These are phyloP conservation scores for Panopea generosa DNA, from an alignment of 2,888 invertebrate species.

Conservation along the genomic window DNA sequence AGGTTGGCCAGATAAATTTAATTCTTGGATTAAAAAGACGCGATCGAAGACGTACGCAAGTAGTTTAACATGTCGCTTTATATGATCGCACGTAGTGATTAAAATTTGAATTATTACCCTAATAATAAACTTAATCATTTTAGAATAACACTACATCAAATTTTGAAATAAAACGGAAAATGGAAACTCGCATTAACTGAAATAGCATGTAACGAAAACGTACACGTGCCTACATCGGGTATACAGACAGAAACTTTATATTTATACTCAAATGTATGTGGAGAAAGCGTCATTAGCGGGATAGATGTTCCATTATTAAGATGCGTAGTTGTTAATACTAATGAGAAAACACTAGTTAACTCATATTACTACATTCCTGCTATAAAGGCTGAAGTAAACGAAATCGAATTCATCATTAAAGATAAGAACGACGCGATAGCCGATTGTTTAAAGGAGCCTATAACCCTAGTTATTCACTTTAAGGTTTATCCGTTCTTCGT, in stretches of 20 bases:
- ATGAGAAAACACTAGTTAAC: too few relatives aligned
- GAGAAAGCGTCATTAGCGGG: not conserved
- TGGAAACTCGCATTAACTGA: constrained; percentile 21
- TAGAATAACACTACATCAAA: constrained; percentile 1
- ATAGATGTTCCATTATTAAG: too few relatives aligned
- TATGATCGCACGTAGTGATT: constrained; percentile 1
- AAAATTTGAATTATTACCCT: not conserved
- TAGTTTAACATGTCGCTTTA: not conserved
- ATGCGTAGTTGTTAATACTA: too few relatives aligned
- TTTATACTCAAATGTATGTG: not conserved
- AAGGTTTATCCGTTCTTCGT: too few relatives aligned
- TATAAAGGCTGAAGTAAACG: not conserved
- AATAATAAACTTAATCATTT: constrained; percentile 6
- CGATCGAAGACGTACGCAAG: not conserved
- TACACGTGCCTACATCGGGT: too few relatives aligned
- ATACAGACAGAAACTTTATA: not conserved
- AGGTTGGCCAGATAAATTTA: constrained; percentile 21
- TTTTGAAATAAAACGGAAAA: not conserved
- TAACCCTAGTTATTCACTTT: too few relatives aligned
- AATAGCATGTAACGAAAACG: constrained; percentile 7
- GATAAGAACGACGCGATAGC: too few relatives aligned
- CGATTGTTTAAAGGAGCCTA: too few relatives aligned
- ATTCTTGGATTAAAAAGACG: constrained; percentile 11
- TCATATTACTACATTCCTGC: too few relatives aligned
- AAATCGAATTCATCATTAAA: too few relatives aligned